These are phyloP conservation scores for Oncopodura yosiiana DNA, from an alignment of 1,140 invertebrate species.

Conservation along the genomic window DNA sequence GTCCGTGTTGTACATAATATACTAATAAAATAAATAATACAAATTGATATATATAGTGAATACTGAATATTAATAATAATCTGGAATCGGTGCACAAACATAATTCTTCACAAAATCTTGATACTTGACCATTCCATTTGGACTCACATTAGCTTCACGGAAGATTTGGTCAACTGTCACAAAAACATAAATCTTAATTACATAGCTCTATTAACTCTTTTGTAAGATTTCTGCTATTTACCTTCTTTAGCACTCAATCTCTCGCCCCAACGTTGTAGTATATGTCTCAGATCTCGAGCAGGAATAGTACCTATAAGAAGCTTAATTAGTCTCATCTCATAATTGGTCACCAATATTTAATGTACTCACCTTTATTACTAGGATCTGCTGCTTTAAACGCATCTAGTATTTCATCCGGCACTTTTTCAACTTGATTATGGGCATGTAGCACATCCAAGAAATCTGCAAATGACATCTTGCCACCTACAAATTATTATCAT, in stretches of 20 bases:
- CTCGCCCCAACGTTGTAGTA: slow-evolving; percentile 84
- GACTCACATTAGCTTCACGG: slow-evolving; percentile 73
- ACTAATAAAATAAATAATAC: background rate
- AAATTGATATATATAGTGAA: background rate
- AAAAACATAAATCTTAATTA: slow-evolving; percentile 18
- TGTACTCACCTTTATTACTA: slow-evolving; percentile 57
- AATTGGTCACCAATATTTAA: too few relatives aligned
- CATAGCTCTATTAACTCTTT: too few relatives aligned
- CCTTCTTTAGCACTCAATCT: slow-evolving; percentile 78
- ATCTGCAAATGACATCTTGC: slow-evolving; percentile 89
- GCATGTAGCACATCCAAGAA: slow-evolving; percentile 91
- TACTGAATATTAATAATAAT: slow-evolving; percentile 67
- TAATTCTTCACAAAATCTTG: slow-evolving; percentile 88
- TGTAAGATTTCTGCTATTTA: slow-evolving; percentile 39
- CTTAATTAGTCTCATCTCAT: too few relatives aligned
- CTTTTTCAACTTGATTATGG: slow-evolving; percentile 73
- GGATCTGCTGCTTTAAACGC: slow-evolving; percentile 79
- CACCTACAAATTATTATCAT: slow-evolving; percentile 47
- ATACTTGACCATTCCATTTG: slow-evolving; percentile 72
- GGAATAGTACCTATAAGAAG: too few relatives aligned
- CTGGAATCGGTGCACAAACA: slow-evolving; percentile 85
- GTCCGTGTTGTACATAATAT: background rate
- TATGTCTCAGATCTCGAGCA: slow-evolving; percentile 71
- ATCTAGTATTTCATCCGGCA: slow-evolving; percentile 78
- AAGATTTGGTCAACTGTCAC: slow-evolving; percentile 81